Conservation (phyloP, 2,888 invertebrate species). For the Mantis religiosa region DNA sequence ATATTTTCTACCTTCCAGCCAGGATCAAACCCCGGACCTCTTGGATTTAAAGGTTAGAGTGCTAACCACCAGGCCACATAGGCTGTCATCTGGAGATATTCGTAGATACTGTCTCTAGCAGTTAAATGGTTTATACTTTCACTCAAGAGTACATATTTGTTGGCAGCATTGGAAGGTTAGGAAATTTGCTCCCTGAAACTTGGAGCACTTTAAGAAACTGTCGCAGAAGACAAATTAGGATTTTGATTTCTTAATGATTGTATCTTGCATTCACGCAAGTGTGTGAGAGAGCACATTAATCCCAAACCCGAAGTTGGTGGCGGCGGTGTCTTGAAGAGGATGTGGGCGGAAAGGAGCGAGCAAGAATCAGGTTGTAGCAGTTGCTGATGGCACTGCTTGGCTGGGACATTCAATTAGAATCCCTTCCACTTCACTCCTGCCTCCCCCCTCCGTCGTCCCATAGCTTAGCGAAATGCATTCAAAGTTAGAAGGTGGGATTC, state of each 20-base stretch:
- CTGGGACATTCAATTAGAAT: slow-evolving; percentile 8
- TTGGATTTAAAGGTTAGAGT: no score
- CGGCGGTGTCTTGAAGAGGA: not conserved
- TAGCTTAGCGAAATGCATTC: slow-evolving; percentile 6
- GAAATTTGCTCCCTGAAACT: no score
- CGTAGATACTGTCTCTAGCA: no score
- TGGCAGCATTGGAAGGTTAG: no score
- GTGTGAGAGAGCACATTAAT: not conserved
- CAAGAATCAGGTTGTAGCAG: not conserved
- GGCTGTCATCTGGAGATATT: no score
- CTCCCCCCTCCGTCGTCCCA: not conserved
- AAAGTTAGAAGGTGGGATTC: not conserved
- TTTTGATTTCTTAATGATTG: not conserved
- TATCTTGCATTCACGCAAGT: not conserved
- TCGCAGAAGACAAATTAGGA: no score
- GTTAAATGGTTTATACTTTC: no score
- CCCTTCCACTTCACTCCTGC: not conserved
- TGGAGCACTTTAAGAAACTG: no score
- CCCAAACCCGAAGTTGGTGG: not conserved
- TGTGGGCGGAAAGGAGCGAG: not conserved
- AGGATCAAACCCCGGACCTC: no score
- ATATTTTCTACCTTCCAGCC: no score
- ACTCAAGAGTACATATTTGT: no score
- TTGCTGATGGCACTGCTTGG: not conserved
- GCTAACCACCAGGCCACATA: no score